A percentile compares a stretch with the other conserved stretches of the same genome.
phyloP scores from a whole-genome alignment of 30 jellyfish, hydroid and myxozoan genomes.

The Chrysaora quinquecirrha region DNA sequence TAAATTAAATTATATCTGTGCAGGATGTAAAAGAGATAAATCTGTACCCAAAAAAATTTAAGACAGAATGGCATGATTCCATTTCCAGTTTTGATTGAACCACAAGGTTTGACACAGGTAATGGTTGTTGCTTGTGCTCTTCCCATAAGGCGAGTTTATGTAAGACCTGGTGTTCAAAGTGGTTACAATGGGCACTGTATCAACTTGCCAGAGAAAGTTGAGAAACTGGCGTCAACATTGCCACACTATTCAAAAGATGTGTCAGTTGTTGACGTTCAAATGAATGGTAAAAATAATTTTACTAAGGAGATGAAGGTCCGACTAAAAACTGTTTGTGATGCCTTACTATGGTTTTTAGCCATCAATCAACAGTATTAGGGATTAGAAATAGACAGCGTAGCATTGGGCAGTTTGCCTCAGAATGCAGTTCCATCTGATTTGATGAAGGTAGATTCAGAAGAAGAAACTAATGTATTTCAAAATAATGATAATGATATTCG shows the following conservation, averaged over 20 bases:
- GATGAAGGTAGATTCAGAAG: background rate
- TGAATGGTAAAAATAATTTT: background rate
- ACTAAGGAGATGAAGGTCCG: background rate
- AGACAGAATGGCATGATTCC: slow-evolving; percentile 1
- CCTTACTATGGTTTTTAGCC: background rate
- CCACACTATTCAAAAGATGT: slow-evolving; percentile 20
- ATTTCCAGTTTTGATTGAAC: background rate
- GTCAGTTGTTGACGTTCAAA: background rate
- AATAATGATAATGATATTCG: background rate
- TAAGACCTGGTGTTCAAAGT: slow-evolving; percentile 31
- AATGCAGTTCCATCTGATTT: slow-evolving; percentile 9
- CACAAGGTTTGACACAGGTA: slow-evolving; percentile 10
- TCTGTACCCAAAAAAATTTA: background rate
- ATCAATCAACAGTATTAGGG: slow-evolving; percentile 10
- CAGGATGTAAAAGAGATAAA: slow-evolving; percentile 1
- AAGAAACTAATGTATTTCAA: no score
- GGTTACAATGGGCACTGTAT: slow-evolving; percentile 17
- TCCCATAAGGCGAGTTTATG: background rate
- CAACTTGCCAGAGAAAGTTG: slow-evolving; percentile 5
- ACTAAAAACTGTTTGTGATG: background rate
- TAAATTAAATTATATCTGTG: background rate
- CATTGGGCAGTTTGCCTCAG: background rate
- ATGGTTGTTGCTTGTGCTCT: background rate
- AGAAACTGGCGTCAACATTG: background rate
- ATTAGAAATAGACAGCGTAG: background rate